These are phyloP conservation scores for Saguinus imperator DNA, from an alignment of 2,113 vertebrate species.

Conservation along the genomic window DNA sequence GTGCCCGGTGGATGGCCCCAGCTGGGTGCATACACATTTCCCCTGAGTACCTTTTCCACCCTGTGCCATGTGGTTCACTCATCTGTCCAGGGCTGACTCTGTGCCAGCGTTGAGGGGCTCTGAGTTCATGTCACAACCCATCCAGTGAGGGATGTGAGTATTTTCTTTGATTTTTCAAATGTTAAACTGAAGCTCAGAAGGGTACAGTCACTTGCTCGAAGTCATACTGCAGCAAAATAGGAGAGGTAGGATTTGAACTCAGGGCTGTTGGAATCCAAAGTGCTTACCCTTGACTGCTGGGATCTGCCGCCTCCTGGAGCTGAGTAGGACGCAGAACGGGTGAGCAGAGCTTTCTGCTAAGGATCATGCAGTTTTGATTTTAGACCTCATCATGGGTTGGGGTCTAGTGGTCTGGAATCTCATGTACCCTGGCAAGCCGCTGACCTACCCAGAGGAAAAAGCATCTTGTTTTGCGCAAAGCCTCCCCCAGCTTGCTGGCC, in stretches of 20 bases:
- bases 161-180: neutral
- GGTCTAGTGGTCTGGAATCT: neutral
- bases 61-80: neutral
- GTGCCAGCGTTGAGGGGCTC: accelerated
- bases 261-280: neutral
- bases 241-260: neutral
- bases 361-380: neutral
- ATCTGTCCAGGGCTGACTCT: neutral
- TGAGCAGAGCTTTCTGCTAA: neutral
- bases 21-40: neutral
- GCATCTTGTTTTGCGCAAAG: neutral
- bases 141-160: neutral
- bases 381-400: neutral
- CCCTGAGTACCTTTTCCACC: neutral
- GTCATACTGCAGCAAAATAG: neutral
- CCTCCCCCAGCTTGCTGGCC: neutral
- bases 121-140: neutral
- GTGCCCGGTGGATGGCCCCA: accelerated
- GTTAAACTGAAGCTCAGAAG: neutral
- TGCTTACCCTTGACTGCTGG: accelerated
- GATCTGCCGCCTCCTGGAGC: accelerated
- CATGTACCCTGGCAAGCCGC: neutral
- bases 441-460: neutral
- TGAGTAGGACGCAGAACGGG: neutral
- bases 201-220: neutral